Conservation (phyloP, 2,797 vertebrate genomes). For the Micrastur ruficollis region DNA sequence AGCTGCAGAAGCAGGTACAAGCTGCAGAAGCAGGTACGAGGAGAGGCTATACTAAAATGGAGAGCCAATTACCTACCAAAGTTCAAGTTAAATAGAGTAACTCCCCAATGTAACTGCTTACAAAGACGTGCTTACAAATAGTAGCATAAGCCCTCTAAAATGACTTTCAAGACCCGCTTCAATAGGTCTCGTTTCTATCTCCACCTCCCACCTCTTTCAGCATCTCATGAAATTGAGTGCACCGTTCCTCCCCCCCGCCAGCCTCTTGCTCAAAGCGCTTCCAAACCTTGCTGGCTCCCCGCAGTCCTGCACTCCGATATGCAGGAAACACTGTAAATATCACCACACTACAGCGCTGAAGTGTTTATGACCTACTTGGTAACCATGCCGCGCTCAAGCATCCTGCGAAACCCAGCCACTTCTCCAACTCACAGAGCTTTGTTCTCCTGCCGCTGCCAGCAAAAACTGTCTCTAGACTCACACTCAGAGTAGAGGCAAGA, state of each 20-base stretch:
- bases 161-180: neutral
- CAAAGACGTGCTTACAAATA: neutral
- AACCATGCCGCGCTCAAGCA: neutral
- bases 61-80: neutral
- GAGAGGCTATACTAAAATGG: neutral
- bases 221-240: neutral
- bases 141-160: neutral
- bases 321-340: neutral
- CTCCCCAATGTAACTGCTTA: neutral
- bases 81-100: neutral
- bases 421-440: neutral
- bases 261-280: neutral
- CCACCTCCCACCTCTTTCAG: neutral
- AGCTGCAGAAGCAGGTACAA: neutral
- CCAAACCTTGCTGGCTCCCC: neutral
- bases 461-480: neutral
- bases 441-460: neutral
- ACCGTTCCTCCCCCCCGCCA: neutral
- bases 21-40: neutral
- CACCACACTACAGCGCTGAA: neutral
- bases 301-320: fast-evolving
- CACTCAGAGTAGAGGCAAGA: fast-evolving
- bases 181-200: neutral
- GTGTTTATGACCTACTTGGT: constrained; percentile 14
- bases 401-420: neutral